Evolutionary conservation across 2,888 invertebrate genomes (phyloP).

Genomic region (Netelia melanura): DNA sequence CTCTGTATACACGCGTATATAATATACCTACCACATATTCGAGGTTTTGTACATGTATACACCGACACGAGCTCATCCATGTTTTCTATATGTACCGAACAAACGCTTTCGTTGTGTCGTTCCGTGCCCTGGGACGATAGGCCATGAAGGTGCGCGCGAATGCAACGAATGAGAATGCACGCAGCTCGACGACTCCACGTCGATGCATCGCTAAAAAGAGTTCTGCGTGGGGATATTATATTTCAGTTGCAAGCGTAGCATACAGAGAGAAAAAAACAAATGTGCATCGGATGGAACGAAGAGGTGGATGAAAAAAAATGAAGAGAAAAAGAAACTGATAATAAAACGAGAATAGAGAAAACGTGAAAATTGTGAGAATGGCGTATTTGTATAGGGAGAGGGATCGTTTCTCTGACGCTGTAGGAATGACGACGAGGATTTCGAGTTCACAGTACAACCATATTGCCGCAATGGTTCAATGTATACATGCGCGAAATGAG

Average conservation of each 20-base stretch:
- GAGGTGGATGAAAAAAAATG: constrained; percentile 25
- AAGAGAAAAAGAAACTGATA: constrained; percentile 41
- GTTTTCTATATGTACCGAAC: constrained; percentile 8
- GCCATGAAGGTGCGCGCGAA: constrained; percentile 18
- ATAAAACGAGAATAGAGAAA: constrained; percentile 41
- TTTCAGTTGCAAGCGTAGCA: not conserved
- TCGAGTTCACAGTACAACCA: constrained; percentile 40
- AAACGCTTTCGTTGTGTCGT: constrained; percentile 24
- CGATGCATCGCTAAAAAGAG: constrained; percentile 53
- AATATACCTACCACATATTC: constrained; percentile 6
- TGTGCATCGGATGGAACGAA: not conserved
- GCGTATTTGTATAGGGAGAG: constrained; percentile 30
- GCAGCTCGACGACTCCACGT: constrained; percentile 36
- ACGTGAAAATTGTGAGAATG: constrained; percentile 45
- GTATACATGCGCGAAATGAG: constrained; percentile 1
- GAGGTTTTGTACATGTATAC: not conserved
- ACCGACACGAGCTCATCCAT: constrained; percentile 20
- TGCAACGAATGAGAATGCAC: constrained; percentile 38
- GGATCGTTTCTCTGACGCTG: constrained; percentile 18
- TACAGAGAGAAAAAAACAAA: constrained; percentile 36
- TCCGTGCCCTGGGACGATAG: constrained; percentile 2
- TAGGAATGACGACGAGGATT: constrained; percentile 13
- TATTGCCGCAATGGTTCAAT: constrained; percentile 4
- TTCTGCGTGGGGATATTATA: constrained; percentile 13
- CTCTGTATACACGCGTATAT: constrained; percentile 18